These are phyloP conservation scores for Pteromalus puparum DNA, from an alignment of 1,140 invertebrate species.

Conservation along the genomic window DNA sequence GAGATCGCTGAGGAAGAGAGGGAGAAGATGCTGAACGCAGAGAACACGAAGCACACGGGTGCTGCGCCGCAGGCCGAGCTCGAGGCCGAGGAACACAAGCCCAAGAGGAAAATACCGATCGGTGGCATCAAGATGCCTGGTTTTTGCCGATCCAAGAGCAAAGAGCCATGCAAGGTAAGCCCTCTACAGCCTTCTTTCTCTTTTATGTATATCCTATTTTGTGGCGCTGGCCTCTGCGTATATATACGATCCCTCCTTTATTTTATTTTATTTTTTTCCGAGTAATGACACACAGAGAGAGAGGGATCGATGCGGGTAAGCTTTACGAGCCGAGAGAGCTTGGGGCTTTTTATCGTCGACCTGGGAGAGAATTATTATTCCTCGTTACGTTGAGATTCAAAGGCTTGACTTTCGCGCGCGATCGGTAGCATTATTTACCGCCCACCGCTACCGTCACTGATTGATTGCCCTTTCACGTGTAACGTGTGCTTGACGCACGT, in stretches of 20 bases:
- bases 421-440: not conserved
- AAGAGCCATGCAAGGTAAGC: slow-evolving; percentile 79
- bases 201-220: not conserved
- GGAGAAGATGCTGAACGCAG: slow-evolving; percentile 82
- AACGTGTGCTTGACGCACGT: too few species aligned
- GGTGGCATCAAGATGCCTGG: slow-evolving; percentile 89
- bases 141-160: slow-evolving; percentile 85
- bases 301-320: not conserved
- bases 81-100: slow-evolving; percentile 78
- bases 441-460: too few species aligned
- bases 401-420: not conserved
- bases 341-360: not conserved
- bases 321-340: too few species aligned
- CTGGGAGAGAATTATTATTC: not conserved
- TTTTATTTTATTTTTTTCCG: too few species aligned
- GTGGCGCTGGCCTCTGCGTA: too few species aligned
- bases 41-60: slow-evolving; percentile 74
- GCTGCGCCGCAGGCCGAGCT: slow-evolving; percentile 66
- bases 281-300: not conserved
- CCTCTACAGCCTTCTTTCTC: not conserved
- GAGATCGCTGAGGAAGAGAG: slow-evolving; percentile 83
- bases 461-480: too few species aligned
- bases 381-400: not conserved
- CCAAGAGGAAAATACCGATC: slow-evolving; percentile 86
- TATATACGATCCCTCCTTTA: too few species aligned